Evolutionary conservation across 1,140 invertebrate genomes (phyloP).

Genomic region (Caerostris darwini): DNA sequence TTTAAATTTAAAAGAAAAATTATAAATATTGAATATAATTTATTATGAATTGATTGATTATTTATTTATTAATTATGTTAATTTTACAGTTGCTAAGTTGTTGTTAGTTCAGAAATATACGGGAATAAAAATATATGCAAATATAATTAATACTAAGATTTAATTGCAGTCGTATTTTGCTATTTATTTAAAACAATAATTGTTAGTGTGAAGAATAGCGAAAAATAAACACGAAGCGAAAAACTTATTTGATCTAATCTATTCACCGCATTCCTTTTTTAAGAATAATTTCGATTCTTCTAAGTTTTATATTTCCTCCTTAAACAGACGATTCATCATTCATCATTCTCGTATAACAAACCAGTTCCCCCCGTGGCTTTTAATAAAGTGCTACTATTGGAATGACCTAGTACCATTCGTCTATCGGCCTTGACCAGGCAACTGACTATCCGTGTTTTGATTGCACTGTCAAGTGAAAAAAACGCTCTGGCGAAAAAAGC

Average conservation of each 20-base stretch:
- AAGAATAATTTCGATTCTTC: not conserved
- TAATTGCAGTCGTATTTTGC: too few species aligned
- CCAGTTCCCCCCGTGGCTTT: conserved; percentile 41
- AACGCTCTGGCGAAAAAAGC: not conserved
- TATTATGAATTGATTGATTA: too few species aligned
- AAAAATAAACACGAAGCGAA: too few species aligned
- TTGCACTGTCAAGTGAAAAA: conserved; percentile 33
- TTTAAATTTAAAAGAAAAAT: too few species aligned
- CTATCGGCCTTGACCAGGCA: conserved; percentile 70
- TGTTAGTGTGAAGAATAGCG: too few species aligned
- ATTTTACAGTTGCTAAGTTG: too few species aligned
- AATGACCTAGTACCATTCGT: conserved; percentile 67
- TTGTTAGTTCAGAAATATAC: too few species aligned
- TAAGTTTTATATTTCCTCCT: not conserved
- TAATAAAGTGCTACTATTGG: not conserved
- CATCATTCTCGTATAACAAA: conserved; percentile 17
- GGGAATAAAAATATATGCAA: too few species aligned
- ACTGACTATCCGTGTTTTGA: conserved; percentile 26
- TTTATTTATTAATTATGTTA: too few species aligned
- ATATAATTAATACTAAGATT: too few species aligned
- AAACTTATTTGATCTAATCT: not conserved
- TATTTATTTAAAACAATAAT: too few species aligned
- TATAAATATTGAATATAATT: too few species aligned
- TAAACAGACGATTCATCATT: not conserved
- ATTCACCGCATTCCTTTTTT: not conserved